A percentile compares a stretch with the other conserved stretches of the same genome.
phyloP scores from a whole-genome alignment of 1,140 invertebrate species.

The Leptinotarsa texana region DNA sequence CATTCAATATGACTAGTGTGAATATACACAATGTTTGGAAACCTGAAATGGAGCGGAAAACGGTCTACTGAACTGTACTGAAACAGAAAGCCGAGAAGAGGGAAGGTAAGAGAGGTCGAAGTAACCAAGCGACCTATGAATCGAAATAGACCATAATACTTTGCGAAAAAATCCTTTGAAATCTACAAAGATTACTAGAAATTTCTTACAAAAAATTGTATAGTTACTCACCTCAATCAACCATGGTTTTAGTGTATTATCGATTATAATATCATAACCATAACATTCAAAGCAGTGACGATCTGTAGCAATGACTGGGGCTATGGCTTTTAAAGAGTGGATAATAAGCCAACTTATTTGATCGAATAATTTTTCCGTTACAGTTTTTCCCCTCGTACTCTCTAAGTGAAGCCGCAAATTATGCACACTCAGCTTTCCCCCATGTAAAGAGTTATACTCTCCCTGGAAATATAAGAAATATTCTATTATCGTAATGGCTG shows the following conservation, averaged over 20 bases:
- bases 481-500: not conserved
- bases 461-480: conserved; percentile 62
- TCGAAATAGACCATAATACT: no score
- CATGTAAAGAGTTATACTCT: conserved; percentile 93
- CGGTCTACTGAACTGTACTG: no score
- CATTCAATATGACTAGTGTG: no score
- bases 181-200: no score
- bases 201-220: not conserved
- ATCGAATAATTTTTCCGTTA: conserved; percentile 81
- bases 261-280: conserved; percentile 87
- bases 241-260: conserved; percentile 85
- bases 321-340: conserved; percentile 79
- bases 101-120: no score
- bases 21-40: no score
- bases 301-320: conserved; percentile 75
- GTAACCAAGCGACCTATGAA: no score
- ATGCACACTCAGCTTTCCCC: conserved; percentile 92
- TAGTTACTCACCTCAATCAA: conserved; percentile 65
- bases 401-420: conserved; percentile 90
- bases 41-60: no score
- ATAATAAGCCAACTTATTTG: conserved; percentile 90
- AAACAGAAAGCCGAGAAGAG: no score
- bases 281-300: conserved; percentile 84
- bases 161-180: no score
- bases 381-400: conserved; percentile 85